These are phyloP conservation scores for Montipora sp. DNA, from an alignment of 64 coral and sea anemone species.

Conservation along the genomic window DNA sequence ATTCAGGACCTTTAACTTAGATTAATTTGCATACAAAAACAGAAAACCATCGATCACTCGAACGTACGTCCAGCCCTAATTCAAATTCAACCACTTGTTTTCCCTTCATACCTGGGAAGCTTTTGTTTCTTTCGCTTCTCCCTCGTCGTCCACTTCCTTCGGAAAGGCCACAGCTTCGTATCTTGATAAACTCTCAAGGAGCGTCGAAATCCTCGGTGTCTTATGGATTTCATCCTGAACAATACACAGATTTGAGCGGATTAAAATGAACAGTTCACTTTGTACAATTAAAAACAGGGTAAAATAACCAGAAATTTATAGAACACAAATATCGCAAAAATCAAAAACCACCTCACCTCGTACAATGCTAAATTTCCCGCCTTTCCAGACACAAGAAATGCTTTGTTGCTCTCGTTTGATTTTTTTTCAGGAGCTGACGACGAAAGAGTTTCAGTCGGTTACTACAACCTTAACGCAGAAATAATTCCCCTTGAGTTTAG, in stretches of 20 bases:
- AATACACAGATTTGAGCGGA: constrained; percentile 6
- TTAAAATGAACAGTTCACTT: constrained; percentile 27
- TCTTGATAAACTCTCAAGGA: constrained; percentile 72
- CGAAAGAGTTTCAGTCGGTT: neutral
- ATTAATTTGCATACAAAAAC: constrained; percentile 3
- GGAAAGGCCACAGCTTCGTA: constrained; percentile 85
- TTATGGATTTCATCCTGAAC: constrained; percentile 88
- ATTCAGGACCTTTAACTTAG: neutral
- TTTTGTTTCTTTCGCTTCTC: constrained; percentile 55
- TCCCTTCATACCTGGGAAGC: constrained; percentile 30
- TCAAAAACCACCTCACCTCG: constrained; percentile 52
- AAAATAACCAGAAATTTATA: neutral
- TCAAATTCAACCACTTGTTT: neutral
- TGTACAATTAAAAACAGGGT: neutral
- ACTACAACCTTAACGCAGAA: neutral
- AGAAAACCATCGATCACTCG: neutral
- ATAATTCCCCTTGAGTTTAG: neutral
- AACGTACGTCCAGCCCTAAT: neutral
- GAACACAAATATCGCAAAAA: neutral
- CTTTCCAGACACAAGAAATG: constrained; percentile 31
- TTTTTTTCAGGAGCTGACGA: constrained; percentile 39
- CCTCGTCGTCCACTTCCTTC: constrained; percentile 69
- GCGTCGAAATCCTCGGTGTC: constrained; percentile 83
- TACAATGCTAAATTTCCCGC: constrained; percentile 91
- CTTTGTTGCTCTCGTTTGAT: constrained; percentile 13